Evolutionary conservation across 1,140 invertebrate genomes (phyloP).

Genomic region (Eupeodes corollae): DNA sequence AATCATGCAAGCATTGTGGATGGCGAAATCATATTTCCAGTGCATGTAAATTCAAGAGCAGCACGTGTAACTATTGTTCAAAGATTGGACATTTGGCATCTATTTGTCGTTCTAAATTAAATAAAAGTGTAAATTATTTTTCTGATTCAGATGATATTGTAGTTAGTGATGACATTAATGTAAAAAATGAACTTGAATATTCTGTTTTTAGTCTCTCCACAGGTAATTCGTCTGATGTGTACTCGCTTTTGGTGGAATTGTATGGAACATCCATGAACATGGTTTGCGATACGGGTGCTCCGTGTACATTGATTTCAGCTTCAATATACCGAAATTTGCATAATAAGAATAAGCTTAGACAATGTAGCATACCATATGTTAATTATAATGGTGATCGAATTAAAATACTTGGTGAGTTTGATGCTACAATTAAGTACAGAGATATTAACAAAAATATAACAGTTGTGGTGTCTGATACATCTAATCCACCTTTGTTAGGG

Average conservation of each 20-base stretch:
- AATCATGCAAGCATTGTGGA: no score
- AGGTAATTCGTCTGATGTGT: not conserved
- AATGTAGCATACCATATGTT: not conserved
- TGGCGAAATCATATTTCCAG: no score
- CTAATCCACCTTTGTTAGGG: no score
- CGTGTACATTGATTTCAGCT: not conserved
- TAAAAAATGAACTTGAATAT: not conserved
- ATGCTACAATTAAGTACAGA: not conserved
- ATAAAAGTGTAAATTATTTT: not conserved
- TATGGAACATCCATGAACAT: not conserved
- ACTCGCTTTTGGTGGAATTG: not conserved
- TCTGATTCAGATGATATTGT: not conserved
- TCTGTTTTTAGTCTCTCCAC: not conserved
- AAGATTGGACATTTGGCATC: constrained; percentile 1
- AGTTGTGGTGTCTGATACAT: not conserved
- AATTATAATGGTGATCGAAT: not conserved
- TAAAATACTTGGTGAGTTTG: not conserved
- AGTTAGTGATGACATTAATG: not conserved
- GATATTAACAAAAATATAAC: not conserved
- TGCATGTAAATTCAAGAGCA: no score
- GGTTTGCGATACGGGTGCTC: constrained; percentile 2
- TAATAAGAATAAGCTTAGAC: not conserved
- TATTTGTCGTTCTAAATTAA: no score
- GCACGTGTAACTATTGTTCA: no score
- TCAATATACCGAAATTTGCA: not conserved